These are phyloP conservation scores for Volucella bombylans DNA, from an alignment of 2,888 invertebrate species.

Conservation along the genomic window DNA sequence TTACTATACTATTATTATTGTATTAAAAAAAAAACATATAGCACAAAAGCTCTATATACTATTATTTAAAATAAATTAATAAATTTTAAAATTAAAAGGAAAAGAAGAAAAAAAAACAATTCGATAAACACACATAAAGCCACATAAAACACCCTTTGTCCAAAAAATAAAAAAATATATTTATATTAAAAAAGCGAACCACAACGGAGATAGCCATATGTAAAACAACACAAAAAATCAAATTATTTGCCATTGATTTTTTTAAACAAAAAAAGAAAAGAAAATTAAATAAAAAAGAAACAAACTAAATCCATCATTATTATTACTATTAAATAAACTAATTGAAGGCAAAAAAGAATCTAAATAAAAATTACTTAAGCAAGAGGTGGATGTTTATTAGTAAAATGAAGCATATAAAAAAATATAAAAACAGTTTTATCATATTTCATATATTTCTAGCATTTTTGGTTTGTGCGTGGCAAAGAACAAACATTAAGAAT, in stretches of 20 bases:
- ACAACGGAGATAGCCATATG: conserved; percentile 65
- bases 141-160: conserved; percentile 60
- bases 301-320: conserved; percentile 50
- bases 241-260: conserved; percentile 65
- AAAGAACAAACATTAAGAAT: conserved; percentile 67
- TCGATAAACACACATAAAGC: conserved; percentile 64
- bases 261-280: conserved; percentile 23
- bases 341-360: conserved; percentile 57
- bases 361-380: conserved; percentile 54
- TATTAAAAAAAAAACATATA: conserved; percentile 66
- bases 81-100: conserved; percentile 54
- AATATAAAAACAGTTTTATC: conserved; percentile 68
- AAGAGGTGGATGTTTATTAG: conserved; percentile 67
- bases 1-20: conserved; percentile 69
- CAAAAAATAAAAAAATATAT: conserved; percentile 16
- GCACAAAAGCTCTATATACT: conserved; percentile 71
- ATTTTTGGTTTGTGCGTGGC: conserved; percentile 74
- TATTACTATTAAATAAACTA: conserved; percentile 50
- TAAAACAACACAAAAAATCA: conserved; percentile 38
- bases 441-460: conserved; percentile 71
- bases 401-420: conserved; percentile 62
- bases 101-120: conserved; percentile 48
- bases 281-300: conserved; percentile 21
- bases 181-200: conserved; percentile 16
- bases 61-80: conserved; percentile 71